These are phyloP conservation scores for Bombus confusus DNA, from an alignment of 1,140 invertebrate genomes.

Conservation along the genomic window DNA sequence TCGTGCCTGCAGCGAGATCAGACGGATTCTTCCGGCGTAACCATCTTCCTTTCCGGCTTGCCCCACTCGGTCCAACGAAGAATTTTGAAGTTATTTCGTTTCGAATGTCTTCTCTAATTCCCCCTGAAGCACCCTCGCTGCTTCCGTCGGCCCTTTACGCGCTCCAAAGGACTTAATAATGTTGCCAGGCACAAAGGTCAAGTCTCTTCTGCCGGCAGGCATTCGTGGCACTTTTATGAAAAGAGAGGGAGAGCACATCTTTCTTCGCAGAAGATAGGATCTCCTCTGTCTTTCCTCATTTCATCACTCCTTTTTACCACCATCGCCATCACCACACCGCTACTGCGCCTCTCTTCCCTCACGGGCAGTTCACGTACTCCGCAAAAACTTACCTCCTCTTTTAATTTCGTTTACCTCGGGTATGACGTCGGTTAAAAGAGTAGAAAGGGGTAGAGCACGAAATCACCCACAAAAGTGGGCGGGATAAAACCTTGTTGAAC, in stretches of 20 bases:
- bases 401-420: conserved; percentile 78
- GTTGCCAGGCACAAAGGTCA: conserved; percentile 76
- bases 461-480: background rate
- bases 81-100: conserved; percentile 74
- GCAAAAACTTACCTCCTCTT: conserved; percentile 76
- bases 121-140: conserved; percentile 55
- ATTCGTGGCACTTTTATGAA: conserved; percentile 65
- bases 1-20: conserved; percentile 14
- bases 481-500: conserved; percentile 44
- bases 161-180: conserved; percentile 78
- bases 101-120: conserved; percentile 62
- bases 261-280: background rate
- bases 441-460: background rate
- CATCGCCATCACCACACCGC: background rate
- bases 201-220: conserved; percentile 72
- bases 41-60: conserved; percentile 31
- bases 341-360: background rate
- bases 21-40: conserved; percentile 53
- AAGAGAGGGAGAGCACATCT: conserved; percentile 36
- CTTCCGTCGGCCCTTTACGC: conserved; percentile 59
- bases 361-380: conserved; percentile 28
- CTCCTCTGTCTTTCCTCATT: conserved; percentile 21
- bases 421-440: conserved; percentile 14
- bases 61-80: conserved; percentile 45
- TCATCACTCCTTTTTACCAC: conserved; percentile 36